phyloP scores from a whole-genome alignment of 1,140 invertebrate genomes.

The Gonioctena quinquepunctata region DNA sequence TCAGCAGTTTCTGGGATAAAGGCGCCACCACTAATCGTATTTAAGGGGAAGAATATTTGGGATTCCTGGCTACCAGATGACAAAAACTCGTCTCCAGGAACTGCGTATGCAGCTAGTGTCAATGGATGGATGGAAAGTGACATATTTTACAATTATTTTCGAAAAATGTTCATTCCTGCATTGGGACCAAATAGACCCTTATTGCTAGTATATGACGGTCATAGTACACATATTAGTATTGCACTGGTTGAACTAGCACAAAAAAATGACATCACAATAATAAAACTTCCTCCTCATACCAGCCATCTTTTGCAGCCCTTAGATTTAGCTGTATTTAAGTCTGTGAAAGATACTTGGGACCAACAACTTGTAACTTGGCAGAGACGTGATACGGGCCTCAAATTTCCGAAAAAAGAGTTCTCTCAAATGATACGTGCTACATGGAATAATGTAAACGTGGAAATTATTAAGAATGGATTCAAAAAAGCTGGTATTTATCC shows the following conservation, averaged over 20 bases:
- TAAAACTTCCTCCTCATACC: constrained; percentile 42
- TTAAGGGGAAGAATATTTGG: constrained; percentile 39
- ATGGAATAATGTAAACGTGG: not conserved
- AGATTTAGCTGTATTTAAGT: constrained; percentile 41
- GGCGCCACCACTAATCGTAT: constrained; percentile 50
- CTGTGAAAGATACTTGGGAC: constrained; percentile 15
- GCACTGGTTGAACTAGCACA: constrained; percentile 42
- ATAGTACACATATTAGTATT: constrained; percentile 44
- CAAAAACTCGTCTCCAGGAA: constrained; percentile 35
- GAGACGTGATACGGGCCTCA: not conserved
- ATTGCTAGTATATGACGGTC: constrained; percentile 51
- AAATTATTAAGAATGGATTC: not conserved
- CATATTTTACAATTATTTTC: constrained; percentile 39
- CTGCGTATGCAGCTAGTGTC: constrained; percentile 42
- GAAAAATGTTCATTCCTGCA: constrained; percentile 38
- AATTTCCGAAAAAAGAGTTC: not conserved
- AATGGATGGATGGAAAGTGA: constrained; percentile 50
- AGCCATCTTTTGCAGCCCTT: constrained; percentile 48
- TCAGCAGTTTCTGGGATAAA: constrained; percentile 46
- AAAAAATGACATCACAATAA: constrained; percentile 40
- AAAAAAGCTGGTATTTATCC: not conserved
- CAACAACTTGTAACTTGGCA: not conserved
- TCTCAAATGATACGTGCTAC: not conserved
- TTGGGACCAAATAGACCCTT: constrained; percentile 38
- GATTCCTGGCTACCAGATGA: constrained; percentile 27